Evolutionary conservation across 2,888 invertebrate species (phyloP).

Genomic region (Platycheirus rosarum): DNA sequence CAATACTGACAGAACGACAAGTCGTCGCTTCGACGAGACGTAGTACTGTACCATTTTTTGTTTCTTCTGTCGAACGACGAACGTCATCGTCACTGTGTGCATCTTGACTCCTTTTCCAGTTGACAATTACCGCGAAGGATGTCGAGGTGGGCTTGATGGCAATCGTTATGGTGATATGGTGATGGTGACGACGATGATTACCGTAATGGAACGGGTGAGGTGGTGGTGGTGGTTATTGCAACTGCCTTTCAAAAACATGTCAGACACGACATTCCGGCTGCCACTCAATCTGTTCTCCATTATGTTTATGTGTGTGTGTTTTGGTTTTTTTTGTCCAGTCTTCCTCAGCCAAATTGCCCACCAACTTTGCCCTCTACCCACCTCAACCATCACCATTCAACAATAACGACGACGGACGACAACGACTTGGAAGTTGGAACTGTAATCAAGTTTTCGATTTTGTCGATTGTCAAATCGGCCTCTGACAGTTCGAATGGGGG

Average conservation of each 20-base stretch:
- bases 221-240: constrained; percentile 54
- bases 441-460: constrained; percentile 74
- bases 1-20: constrained; percentile 4
- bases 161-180: constrained; percentile 65
- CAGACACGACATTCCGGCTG: constrained; percentile 74
- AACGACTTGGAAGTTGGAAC: constrained; percentile 57
- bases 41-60: constrained; percentile 37
- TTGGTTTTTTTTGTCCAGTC: constrained; percentile 13
- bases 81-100: constrained; percentile 25
- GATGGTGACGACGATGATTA: constrained; percentile 67
- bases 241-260: constrained; percentile 74
- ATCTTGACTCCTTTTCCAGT: constrained; percentile 69
- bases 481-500: constrained; percentile 62
- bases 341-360: constrained; percentile 62
- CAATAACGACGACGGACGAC: constrained; percentile 23
- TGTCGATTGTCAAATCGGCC: constrained; percentile 72
- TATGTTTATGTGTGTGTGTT: constrained; percentile 37
- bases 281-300: constrained; percentile 66
- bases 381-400: not conserved
- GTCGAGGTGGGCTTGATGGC: constrained; percentile 71
- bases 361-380: constrained; percentile 41
- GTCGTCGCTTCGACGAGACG: not conserved
- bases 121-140: constrained; percentile 73
- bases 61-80: constrained; percentile 29
- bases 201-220: constrained; percentile 53